A percentile compares a stretch with the other conserved stretches of the same genome.
Conservation (phyloP, 2,797 vertebrate genomes). For the Protonibea diacanthus region DNA sequence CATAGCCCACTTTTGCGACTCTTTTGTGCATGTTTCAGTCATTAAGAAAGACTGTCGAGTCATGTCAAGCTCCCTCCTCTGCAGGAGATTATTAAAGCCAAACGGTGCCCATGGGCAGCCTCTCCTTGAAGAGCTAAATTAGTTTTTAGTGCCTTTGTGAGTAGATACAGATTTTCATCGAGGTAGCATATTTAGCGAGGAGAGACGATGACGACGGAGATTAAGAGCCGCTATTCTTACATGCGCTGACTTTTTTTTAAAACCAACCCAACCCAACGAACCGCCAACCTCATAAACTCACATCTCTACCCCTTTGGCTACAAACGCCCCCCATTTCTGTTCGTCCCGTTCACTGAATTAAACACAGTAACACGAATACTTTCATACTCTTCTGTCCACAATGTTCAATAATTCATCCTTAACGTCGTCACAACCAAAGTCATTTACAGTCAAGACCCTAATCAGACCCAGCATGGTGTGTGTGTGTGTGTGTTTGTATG, state of each 20-base stretch:
- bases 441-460: conserved; percentile 50
- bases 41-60: not conserved
- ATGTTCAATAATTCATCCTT: conserved; percentile 13
- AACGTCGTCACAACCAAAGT: conserved; percentile 24
- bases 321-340: not conserved
- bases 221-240: no score
- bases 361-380: conserved; percentile 3
- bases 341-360: conserved; percentile 11
- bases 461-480: conserved; percentile 50
- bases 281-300: conserved; percentile 4
- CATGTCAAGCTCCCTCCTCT: not conserved
- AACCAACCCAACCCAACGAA: not conserved
- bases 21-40: not conserved
- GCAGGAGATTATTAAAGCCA: not conserved
- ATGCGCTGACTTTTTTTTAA: not conserved
- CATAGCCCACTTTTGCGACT: not conserved
- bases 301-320: not conserved
- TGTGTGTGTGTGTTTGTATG: conserved; percentile 37
- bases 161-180: not conserved
- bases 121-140: not conserved
- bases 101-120: not conserved
- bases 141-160: not conserved
- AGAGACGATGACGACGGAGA: not conserved
- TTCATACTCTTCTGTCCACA: conserved; percentile 4
- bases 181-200: no score